phyloP scores from a whole-genome alignment of 2,888 invertebrate species.

The Trisateles emortualis region DNA sequence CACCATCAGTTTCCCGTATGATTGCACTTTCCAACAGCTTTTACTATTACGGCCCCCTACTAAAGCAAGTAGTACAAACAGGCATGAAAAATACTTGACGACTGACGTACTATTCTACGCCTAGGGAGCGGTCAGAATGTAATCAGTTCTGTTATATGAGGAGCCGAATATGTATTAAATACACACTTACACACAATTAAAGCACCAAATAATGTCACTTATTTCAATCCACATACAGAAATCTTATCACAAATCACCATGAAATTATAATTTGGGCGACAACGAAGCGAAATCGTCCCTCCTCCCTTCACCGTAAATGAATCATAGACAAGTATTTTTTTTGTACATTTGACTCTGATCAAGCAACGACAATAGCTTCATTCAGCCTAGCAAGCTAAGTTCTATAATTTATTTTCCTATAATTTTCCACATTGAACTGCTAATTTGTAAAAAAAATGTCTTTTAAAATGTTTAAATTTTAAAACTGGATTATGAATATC shows the following conservation, averaged over 20 bases:
- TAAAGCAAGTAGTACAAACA: constrained; percentile 82
- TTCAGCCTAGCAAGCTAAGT: constrained; percentile 22
- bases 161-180: constrained; percentile 51
- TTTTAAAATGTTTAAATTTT: too few species aligned
- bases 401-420: neutral
- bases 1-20: constrained; percentile 75
- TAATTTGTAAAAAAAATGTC: too few species aligned
- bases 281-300: constrained; percentile 83
- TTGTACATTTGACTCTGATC: constrained; percentile 35
- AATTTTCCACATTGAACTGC: too few species aligned
- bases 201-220: constrained; percentile 70
- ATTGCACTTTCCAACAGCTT: constrained; percentile 86
- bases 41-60: constrained; percentile 81
- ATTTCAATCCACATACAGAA: constrained; percentile 66
- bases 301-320: constrained; percentile 79
- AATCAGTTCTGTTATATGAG: constrained; percentile 65
- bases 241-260: constrained; percentile 73
- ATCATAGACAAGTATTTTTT: constrained; percentile 68
- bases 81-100: constrained; percentile 82
- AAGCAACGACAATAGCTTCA: constrained; percentile 14
- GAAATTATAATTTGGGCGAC: constrained; percentile 78
- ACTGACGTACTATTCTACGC: constrained; percentile 79
- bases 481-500: too few species aligned
- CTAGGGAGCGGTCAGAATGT: constrained; percentile 84
- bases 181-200: constrained; percentile 62